Evolutionary conservation across 2,888 invertebrate genomes (phyloP).

Genomic region (Xanthorhoe spadicearia): DNA sequence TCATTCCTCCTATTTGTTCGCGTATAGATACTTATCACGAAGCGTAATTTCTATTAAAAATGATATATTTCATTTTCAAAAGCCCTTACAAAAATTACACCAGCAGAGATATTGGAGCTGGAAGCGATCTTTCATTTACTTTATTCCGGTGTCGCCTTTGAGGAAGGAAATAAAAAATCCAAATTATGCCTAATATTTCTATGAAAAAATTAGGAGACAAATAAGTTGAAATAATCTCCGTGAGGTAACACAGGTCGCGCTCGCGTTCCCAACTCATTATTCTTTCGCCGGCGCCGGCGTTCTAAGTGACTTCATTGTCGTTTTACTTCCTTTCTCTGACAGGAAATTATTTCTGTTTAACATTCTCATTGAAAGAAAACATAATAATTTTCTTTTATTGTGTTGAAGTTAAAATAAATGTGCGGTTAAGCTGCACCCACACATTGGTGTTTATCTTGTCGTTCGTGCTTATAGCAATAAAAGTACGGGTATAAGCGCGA

Average conservation of each 20-base stretch:
- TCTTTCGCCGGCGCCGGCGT: slow-evolving; percentile 67
- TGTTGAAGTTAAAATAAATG: slow-evolving; percentile 27
- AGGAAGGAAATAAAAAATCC: slow-evolving; percentile 56
- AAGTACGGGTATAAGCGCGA: slow-evolving; percentile 44
- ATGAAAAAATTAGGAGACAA: slow-evolving; percentile 63
- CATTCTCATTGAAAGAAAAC: slow-evolving; percentile 62
- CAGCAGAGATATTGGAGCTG: slow-evolving; percentile 14
- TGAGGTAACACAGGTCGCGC: slow-evolving; percentile 56
- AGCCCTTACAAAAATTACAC: slow-evolving; percentile 4
- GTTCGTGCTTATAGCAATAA: slow-evolving; percentile 50
- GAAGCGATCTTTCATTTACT: slow-evolving; percentile 31
- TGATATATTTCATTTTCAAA: background rate
- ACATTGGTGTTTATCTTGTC: slow-evolving; percentile 47
- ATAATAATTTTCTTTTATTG: slow-evolving; percentile 48
- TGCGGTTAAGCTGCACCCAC: slow-evolving; percentile 24
- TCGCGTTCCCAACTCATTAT: slow-evolving; percentile 65
- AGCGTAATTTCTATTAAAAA: background rate
- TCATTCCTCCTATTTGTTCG: background rate
- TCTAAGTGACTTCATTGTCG: slow-evolving; percentile 75
- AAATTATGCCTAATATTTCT: slow-evolving; percentile 57
- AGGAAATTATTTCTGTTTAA: slow-evolving; percentile 73
- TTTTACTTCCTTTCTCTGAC: slow-evolving; percentile 72
- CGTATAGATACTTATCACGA: background rate
- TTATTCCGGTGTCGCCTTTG: slow-evolving; percentile 37
- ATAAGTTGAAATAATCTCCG: slow-evolving; percentile 71